Conservation (phyloP, 2,888 invertebrate species). For the Aelia acuminata region DNA sequence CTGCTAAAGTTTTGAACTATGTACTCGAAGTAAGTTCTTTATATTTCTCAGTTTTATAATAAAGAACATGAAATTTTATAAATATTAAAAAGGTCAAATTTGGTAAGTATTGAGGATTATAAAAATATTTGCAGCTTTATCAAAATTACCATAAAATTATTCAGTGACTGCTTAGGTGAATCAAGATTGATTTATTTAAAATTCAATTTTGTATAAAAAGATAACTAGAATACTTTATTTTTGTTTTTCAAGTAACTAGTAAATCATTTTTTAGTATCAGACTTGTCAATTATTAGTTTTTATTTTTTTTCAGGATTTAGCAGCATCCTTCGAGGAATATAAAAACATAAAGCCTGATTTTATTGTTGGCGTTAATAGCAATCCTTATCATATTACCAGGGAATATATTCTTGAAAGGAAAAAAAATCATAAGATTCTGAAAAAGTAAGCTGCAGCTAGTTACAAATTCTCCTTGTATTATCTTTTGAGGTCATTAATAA, state of each 20-base stretch:
- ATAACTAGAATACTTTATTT: not conserved
- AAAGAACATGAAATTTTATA: not conserved
- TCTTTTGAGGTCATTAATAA: no score
- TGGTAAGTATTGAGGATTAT: no score
- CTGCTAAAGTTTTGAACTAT: conserved; percentile 82
- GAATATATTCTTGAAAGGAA: conserved; percentile 74
- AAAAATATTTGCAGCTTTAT: no score
- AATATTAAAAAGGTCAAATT: no score
- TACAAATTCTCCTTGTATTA: no score
- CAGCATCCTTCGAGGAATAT: conserved; percentile 70
- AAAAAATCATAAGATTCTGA: conserved; percentile 73
- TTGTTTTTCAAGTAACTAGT: not conserved
- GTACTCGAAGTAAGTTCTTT: conserved; percentile 72
- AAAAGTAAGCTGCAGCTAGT: conserved; percentile 69
- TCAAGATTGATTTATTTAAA: not conserved
- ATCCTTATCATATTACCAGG: conserved; percentile 74
- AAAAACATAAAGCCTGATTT: conserved; percentile 79
- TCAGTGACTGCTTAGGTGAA: no score
- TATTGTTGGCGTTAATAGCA: conserved; percentile 78
- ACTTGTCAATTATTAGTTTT: conserved; percentile 48
- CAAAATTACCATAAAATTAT: no score
- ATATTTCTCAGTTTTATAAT: not conserved
- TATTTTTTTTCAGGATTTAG: conserved; percentile 67
- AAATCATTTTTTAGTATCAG: conserved; percentile 1
- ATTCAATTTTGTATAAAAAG: not conserved